Conservation (phyloP, 1,140 invertebrate genomes). For the Philopotamus ludificatus region DNA sequence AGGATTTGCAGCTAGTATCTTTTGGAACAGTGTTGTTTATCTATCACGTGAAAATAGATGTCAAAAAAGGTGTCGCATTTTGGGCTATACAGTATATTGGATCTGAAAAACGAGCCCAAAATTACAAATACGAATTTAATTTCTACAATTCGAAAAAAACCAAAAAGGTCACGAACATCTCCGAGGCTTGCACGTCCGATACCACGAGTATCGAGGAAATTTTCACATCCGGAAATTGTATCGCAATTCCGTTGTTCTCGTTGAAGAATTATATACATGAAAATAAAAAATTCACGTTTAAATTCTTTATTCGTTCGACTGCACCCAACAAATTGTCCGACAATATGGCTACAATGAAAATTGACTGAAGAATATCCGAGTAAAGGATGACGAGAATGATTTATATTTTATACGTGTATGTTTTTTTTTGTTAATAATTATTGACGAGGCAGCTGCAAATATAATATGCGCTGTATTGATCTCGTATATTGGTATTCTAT, state of each 20-base stretch:
- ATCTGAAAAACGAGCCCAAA: not conserved
- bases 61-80: not conserved
- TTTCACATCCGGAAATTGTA: conserved; percentile 14
- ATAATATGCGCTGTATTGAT: no score
- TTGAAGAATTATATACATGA: conserved; percentile 16
- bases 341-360: no score
- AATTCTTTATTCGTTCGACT: conserved; percentile 18
- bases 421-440: no score
- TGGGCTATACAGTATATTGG: conserved; percentile 11
- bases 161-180: not conserved
- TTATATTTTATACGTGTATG: no score
- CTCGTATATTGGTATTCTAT: no score
- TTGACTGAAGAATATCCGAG: no score
- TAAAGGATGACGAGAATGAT: no score
- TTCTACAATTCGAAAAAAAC: conserved; percentile 9
- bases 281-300: conserved; percentile 18
- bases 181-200: not conserved
- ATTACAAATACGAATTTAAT: conserved; percentile 3
- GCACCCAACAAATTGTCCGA: no score
- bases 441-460: no score
- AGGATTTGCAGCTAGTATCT: conserved; percentile 21
- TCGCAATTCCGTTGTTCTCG: not conserved
- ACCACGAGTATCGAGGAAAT: not conserved
- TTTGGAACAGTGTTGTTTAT: conserved; percentile 4
- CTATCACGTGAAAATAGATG: conserved; percentile 19